Evolutionary conservation across 2,888 invertebrate genomes (phyloP).

Genomic region (Meghimatium bilineatum): DNA sequence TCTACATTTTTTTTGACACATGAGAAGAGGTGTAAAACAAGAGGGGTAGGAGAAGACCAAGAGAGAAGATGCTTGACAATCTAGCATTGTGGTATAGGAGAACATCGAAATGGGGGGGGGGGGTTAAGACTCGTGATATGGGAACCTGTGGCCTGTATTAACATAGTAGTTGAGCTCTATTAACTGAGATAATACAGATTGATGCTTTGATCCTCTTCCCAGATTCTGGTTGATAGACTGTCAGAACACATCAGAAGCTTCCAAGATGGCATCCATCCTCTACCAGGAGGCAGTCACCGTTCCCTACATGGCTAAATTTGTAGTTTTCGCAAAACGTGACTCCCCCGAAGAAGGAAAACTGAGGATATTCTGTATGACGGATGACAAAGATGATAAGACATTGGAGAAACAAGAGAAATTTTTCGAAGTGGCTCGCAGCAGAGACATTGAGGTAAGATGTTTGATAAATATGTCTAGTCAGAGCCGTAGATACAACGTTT

Average conservation of each 20-base stretch:
- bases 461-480: not conserved
- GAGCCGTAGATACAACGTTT: too few species aligned
- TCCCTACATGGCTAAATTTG: constrained; percentile 99
- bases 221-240: constrained; percentile 99
- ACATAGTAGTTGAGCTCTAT: too few species aligned
- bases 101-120: too few species aligned
- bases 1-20: too few species aligned
- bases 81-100: too few species aligned
- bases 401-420: constrained; percentile 88
- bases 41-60: too few species aligned
- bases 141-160: too few species aligned
- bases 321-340: constrained; percentile 97
- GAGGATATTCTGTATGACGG: constrained; percentile 99
- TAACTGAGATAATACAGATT: not conserved
- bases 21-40: too few species aligned
- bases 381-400: constrained; percentile 99
- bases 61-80: too few species aligned
- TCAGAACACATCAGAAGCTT: constrained; percentile 93
- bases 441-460: constrained; percentile 91
- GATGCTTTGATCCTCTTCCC: not conserved
- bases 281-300: constrained; percentile 99
- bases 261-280: constrained; percentile 98
- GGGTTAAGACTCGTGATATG: too few species aligned
- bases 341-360: constrained; percentile 83
- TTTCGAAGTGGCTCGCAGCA: constrained; percentile 96